phyloP scores from a whole-genome alignment of 1,140 invertebrate genomes.

The Drosophila carrolli region DNA sequence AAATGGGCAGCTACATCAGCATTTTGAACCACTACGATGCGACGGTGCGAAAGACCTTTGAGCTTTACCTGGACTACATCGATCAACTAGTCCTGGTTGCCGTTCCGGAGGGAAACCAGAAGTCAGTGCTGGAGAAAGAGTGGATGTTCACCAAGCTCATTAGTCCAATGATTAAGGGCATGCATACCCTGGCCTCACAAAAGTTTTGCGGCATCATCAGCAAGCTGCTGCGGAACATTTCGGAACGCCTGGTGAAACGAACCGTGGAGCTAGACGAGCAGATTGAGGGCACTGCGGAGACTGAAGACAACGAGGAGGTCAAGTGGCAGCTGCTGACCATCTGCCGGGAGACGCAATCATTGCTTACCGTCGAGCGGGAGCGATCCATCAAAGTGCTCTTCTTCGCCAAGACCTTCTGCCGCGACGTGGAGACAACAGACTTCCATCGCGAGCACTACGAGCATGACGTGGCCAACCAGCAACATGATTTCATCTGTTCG shows the following conservation, averaged over 20 bases:
- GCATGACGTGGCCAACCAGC: slow-evolving; percentile 76
- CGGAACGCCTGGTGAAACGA: slow-evolving; percentile 67
- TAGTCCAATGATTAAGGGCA: slow-evolving; percentile 89
- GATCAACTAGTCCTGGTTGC: slow-evolving; percentile 90
- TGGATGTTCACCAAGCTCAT: slow-evolving; percentile 91
- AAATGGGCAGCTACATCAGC: slow-evolving; percentile 85
- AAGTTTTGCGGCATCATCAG: slow-evolving; percentile 88
- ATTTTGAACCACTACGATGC: slow-evolving; percentile 91
- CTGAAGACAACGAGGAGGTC: slow-evolving; percentile 68
- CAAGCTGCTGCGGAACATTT: slow-evolving; percentile 74
- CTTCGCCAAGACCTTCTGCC: slow-evolving; percentile 91
- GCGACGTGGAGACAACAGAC: slow-evolving; percentile 87
- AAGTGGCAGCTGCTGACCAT: slow-evolving; percentile 86
- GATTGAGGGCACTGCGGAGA: slow-evolving; percentile 65
- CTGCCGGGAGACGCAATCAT: slow-evolving; percentile 91
- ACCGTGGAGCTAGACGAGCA: slow-evolving; percentile 72
- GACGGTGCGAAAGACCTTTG: slow-evolving; percentile 90
- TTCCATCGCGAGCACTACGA: slow-evolving; percentile 85
- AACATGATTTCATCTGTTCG: slow-evolving; percentile 85
- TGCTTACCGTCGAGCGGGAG: slow-evolving; percentile 92
- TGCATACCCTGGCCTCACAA: slow-evolving; percentile 88
- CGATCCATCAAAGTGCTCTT: slow-evolving; percentile 91
- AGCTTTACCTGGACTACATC: slow-evolving; percentile 91
- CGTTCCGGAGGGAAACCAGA: slow-evolving; percentile 89
- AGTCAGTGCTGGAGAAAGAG: slow-evolving; percentile 92